Evolutionary conservation across 2,797 vertebrate genomes (phyloP), one percentile per base, ranked within the genome.

Genomic region (Channa striata): DNA sequence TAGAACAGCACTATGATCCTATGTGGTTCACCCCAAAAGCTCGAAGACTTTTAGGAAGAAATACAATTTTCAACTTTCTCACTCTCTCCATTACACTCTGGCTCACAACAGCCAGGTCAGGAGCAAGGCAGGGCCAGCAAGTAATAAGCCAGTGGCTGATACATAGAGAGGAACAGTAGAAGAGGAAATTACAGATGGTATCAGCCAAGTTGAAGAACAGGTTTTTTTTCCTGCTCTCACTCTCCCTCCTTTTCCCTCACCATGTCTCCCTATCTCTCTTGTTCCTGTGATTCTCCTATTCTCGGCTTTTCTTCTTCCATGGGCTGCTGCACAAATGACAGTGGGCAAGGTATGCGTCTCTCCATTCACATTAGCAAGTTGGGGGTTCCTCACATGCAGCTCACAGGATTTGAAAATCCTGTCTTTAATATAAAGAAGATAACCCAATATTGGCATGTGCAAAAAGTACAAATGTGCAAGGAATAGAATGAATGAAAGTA

Each of bases 341-440:
- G 80, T 90, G 81, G 81, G 77, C 78, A 89, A 92, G 88, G 90
- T 92, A 91, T 92, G 89, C 77, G 13, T 65, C 83, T 64, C 72
- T 74, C 84, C 81, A 90, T 93, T 93, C 89, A 93, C 73, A 59
- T 70, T 77, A 37, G 57, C 52, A 84, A 21, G 83, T 85, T 85
- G 90, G 93, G 82, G 89, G 89, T 92, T 86, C 68, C 73, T 82
- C 79, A 84, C 88, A 90, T 86, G 65, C 84, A 84, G 81, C 82
- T 88, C 67, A 47, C 25, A 53, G 80, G 78, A 80, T 78, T 80
- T 77, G 25, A 72, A 64, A 1, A 16, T 12, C 40, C 40, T 14
- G 13, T 40, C 37, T 40, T 40, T 40, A 5, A 40, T 14, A 40
- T 40, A 14, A 40, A 40, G 12, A 40, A 5, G 11, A 40, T 4